Evolutionary conservation across 1,140 invertebrate species (phyloP), one percentile per base, ranked within the genome.

Genomic region (Mamestra configurata): DNA sequence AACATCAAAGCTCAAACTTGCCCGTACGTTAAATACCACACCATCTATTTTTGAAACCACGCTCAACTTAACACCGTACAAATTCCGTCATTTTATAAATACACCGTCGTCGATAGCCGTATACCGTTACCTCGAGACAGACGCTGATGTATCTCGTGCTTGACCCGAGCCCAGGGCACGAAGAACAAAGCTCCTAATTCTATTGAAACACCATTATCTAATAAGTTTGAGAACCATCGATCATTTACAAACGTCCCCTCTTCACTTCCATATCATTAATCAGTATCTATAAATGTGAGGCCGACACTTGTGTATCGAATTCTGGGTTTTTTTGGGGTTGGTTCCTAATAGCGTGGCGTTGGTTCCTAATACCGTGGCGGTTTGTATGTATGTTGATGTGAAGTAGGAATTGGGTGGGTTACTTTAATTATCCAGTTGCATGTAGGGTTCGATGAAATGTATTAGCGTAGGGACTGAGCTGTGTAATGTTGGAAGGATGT

Each of bases 191-290:
- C 87, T 89, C 80, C 88, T 91, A 92, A 93, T 94, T 92, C 89
- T 90, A 93, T 93, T 92, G 90, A 91, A 91, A 91, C 89, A 91
- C 91, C 89, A 93, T 93, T 93, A 93, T 93, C 92, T 93, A 92
- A 94, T 93, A 94, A 93, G 88, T 83, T 77, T 89, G 88, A 86
- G 84, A 73, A 85, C 81, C 82, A 93, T 94, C 90, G 86, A 93
- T 93, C 92, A 93, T 80, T 46, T 79, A 79, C 86, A 79, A 87
- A 84, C 88, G 89, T 90, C 92, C 89, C 93, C 91, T 87, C 82
- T 82, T 87, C 80, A 89, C 87, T 90, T 90, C 86, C 86, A 92
- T 85, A 83, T 91, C 92, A 94, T 94, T 94, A 93, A 94, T 94
- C 93, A 94, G 88, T 86, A 93, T 93, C 91, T 94, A 94, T 93